phyloP scores from a whole-genome alignment of 2,113 vertebrate species.

The Campylomormyrus numenius region DNA sequence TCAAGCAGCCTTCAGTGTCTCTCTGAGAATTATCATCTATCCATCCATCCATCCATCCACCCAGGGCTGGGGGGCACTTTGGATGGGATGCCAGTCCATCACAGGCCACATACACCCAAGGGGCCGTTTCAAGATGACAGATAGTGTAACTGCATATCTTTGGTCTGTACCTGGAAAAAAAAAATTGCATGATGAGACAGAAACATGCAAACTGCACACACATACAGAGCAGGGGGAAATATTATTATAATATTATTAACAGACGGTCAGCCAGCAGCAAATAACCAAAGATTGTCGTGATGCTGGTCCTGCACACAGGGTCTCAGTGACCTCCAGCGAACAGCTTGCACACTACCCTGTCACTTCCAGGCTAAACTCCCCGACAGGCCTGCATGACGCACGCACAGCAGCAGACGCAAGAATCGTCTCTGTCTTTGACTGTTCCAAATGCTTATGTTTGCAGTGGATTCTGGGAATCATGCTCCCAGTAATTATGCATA shows the following conservation, averaged over 20 bases:
- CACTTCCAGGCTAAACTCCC: not conserved
- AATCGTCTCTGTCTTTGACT: not conserved
- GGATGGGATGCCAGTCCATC: not conserved
- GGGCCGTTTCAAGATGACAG: not conserved
- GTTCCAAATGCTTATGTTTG: not conserved
- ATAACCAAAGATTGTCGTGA: not conserved
- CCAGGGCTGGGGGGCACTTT: not conserved
- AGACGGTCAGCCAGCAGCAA: not conserved
- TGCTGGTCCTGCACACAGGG: not conserved
- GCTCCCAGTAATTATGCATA: not conserved
- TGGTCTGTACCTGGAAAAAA: not conserved
- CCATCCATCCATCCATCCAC: not conserved
- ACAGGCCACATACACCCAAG: not conserved
- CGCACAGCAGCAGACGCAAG: not conserved
- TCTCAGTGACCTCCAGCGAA: not conserved
- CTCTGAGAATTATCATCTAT: not conserved
- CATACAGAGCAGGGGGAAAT: not conserved
- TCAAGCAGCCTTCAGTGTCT: not conserved
- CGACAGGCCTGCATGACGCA: not conserved
- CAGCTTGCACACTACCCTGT: not conserved
- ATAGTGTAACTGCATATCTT: not conserved
- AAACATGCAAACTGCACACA: not conserved
- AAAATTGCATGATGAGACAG: not conserved
- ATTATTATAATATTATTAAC: not conserved
- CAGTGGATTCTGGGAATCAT: not conserved